Evolutionary conservation across 1,140 invertebrate genomes (phyloP).

Genomic region (Sinella curviseta): DNA sequence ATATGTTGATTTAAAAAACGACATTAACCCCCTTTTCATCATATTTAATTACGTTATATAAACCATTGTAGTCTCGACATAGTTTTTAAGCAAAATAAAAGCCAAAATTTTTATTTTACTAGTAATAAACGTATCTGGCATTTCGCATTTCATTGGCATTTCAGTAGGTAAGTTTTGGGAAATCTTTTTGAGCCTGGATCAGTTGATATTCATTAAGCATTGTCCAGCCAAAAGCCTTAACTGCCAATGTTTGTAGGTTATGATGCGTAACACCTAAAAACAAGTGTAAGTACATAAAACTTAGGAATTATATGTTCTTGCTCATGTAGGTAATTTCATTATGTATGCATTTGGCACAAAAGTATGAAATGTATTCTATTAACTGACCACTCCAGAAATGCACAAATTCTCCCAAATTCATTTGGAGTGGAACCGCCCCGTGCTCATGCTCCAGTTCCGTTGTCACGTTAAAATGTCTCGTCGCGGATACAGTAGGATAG

Average conservation of each 20-base stretch:
- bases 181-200: slow-evolving; percentile 12
- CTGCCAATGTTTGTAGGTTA: background rate
- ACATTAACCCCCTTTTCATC: too few species aligned
- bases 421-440: slow-evolving; percentile 22
- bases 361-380: too few species aligned
- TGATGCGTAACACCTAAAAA: background rate
- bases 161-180: slow-evolving; percentile 4
- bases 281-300: background rate
- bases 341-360: too few species aligned
- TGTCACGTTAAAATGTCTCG: slow-evolving; percentile 10
- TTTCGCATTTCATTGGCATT: background rate
- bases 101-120: too few species aligned
- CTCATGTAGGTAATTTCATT: too few species aligned
- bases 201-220: slow-evolving; percentile 4
- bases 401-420: slow-evolving; percentile 48
- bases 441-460: slow-evolving; percentile 1
- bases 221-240: slow-evolving; percentile 22
- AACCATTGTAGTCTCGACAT: too few species aligned
- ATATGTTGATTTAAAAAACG: too few species aligned
- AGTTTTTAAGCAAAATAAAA: too few species aligned
- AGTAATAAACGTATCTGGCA: too few species aligned
- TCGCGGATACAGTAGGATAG: slow-evolving; percentile 9
- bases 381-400: slow-evolving; percentile 48
- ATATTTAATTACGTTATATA: too few species aligned
- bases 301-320: background rate